A percentile compares a stretch with the other conserved stretches of the same genome.
These are phyloP conservation scores for Maniola hyperantus DNA, from an alignment of 2,888 invertebrate genomes.

Conservation along the genomic window DNA sequence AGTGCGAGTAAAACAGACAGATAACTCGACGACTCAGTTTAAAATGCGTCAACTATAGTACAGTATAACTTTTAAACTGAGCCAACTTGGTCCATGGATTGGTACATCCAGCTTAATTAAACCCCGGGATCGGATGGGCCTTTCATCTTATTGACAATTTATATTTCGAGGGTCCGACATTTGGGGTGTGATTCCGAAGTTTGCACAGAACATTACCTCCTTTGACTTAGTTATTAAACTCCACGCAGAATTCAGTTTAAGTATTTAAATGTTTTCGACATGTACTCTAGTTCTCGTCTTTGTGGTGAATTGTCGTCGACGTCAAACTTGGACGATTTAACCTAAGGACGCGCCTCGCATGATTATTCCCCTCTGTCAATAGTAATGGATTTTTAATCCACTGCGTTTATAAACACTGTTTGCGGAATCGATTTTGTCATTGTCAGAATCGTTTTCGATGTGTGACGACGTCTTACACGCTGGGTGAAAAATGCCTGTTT, in stretches of 20 bases:
- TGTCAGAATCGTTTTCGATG: no score
- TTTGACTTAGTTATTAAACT: slow-evolving; percentile 18
- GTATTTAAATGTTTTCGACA: neutral
- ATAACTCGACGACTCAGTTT: no score
- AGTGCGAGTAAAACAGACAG: no score
- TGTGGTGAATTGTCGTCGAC: slow-evolving; percentile 4
- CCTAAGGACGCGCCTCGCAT: no score
- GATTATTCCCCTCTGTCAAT: no score
- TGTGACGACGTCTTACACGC: no score
- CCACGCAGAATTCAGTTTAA: slow-evolving; percentile 6
- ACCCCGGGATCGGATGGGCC: slow-evolving; percentile 14
- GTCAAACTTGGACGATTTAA: no score
- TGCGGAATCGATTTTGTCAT: no score
- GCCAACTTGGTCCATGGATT: slow-evolving; percentile 3
- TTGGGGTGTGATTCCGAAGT: slow-evolving; percentile 14
- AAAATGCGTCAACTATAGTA: no score
- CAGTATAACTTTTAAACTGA: slow-evolving; percentile 5
- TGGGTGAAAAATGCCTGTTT: no score
- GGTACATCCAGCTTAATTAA: slow-evolving; percentile 15
- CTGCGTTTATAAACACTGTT: no score
- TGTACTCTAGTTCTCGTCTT: neutral
- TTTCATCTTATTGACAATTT: slow-evolving; percentile 25
- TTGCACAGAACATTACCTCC: slow-evolving; percentile 12
- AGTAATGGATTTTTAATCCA: no score
- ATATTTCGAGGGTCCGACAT: slow-evolving; percentile 16